Conservation (phyloP, 2,797 vertebrate species). For the Sciurus carolinensis region DNA sequence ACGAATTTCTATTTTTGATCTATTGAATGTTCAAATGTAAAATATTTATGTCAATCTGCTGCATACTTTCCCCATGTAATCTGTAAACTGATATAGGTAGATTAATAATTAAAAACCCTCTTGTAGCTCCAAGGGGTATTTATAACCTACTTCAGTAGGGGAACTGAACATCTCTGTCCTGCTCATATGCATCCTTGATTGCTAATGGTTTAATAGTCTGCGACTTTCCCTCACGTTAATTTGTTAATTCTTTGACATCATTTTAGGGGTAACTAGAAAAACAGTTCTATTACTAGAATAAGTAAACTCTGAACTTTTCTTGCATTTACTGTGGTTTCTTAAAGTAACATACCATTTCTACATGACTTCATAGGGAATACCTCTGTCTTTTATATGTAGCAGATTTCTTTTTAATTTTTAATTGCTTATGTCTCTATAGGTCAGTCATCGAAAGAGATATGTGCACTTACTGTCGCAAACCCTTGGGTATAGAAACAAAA, state of each 20-base stretch:
- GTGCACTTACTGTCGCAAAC: slow-evolving; percentile 95
- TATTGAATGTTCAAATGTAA: slow-evolving; percentile 59
- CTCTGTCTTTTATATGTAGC: background rate
- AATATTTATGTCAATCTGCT: slow-evolving; percentile 50
- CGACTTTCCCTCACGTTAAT: slow-evolving; percentile 42
- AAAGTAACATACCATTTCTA: background rate
- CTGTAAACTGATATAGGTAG: background rate
- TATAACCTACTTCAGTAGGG: slow-evolving; percentile 26
- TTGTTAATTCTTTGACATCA: slow-evolving; percentile 7
- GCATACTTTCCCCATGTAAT: slow-evolving; percentile 37
- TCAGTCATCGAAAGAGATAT: slow-evolving; percentile 94
- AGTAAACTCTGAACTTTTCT: slow-evolving; percentile 36
- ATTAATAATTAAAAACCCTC: slow-evolving; percentile 72
- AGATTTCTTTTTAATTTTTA: slow-evolving; percentile 70
- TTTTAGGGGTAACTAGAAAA: slow-evolving; percentile 42
- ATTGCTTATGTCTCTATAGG: slow-evolving; percentile 88
- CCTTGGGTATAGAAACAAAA: slow-evolving; percentile 94
- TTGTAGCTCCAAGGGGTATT: slow-evolving; percentile 45
- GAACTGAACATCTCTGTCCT: slow-evolving; percentile 63
- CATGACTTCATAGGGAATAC: slow-evolving; percentile 14
- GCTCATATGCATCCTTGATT: slow-evolving; percentile 39
- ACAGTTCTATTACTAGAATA: background rate
- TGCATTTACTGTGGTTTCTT: slow-evolving; percentile 40
- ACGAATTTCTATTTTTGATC: slow-evolving; percentile 56
- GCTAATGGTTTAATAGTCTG: slow-evolving; percentile 67